phyloP scores from a whole-genome alignment of 2,797 vertebrate genomes.

The Forpus xanthops region DNA sequence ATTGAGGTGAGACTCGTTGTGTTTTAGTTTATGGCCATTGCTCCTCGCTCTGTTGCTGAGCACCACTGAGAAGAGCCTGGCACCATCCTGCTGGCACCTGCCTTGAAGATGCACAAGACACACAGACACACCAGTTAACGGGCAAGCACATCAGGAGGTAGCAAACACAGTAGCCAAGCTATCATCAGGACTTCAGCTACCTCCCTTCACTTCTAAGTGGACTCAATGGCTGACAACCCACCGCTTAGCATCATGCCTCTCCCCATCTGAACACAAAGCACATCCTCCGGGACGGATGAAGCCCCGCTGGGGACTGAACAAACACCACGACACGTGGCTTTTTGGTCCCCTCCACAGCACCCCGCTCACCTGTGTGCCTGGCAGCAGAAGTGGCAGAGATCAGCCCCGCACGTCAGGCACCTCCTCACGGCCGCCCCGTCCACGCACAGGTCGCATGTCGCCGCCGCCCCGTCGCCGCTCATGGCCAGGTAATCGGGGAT shows the following conservation, averaged over 20 bases:
- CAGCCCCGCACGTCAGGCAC: conserved; percentile 85
- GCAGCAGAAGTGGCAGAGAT: conserved; percentile 91
- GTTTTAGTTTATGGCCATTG: not conserved
- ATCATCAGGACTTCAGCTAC: not conserved
- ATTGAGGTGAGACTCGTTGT: not conserved
- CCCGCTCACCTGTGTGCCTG: conserved; percentile 88
- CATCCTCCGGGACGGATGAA: too few relatives aligned
- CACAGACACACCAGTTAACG: fast-evolving
- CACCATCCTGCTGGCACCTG: not conserved
- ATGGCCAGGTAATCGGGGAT: conserved; percentile 85
- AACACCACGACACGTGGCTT: fast-evolving
- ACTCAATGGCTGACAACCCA: not conserved
- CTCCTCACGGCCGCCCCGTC: conserved; percentile 83
- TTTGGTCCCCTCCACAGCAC: not conserved
- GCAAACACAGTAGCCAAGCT: not conserved
- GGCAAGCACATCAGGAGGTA: not conserved
- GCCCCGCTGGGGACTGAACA: fast-evolving
- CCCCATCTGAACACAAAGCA: not conserved
- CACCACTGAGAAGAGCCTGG: not conserved
- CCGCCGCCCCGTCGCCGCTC: conserved; percentile 74
- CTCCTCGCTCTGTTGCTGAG: not conserved
- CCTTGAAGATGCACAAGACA: not conserved
- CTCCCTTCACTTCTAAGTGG: not conserved
- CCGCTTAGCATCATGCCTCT: not conserved
- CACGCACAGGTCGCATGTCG: conserved; percentile 88